Evolutionary conservation across 2,888 invertebrate species (phyloP).

Genomic region (Nesidiocoris tenuis): DNA sequence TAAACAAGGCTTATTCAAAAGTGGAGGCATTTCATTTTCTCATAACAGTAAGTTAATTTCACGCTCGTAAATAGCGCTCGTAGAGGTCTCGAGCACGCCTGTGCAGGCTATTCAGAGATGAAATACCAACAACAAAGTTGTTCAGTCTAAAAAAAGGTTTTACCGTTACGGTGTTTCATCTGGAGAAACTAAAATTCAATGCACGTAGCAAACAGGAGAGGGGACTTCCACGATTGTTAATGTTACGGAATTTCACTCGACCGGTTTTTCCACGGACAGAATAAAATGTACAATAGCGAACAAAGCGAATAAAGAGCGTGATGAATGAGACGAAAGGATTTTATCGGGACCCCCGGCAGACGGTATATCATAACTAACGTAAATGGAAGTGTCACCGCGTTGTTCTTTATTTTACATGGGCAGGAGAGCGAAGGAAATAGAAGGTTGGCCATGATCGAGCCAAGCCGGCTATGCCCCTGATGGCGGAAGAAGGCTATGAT

Average conservation of each 20-base stretch:
- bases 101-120: too few relatives aligned
- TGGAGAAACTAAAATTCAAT: too few relatives aligned
- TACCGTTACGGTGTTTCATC: too few relatives aligned
- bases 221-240: too few relatives aligned
- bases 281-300: background rate
- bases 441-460: background rate
- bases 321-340: background rate
- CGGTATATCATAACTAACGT: background rate
- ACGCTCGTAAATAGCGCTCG: too few relatives aligned
- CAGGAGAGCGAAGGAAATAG: background rate
- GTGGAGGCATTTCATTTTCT: too few relatives aligned
- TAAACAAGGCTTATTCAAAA: too few relatives aligned
- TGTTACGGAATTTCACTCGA: background rate
- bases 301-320: background rate
- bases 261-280: background rate
- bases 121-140: too few relatives aligned
- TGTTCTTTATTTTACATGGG: background rate
- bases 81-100: too few relatives aligned
- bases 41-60: too few relatives aligned
- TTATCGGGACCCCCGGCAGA: background rate
- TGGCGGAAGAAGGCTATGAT: background rate
- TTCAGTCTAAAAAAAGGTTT: too few relatives aligned
- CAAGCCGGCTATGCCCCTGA: background rate
- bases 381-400: background rate
- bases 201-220: too few relatives aligned